Percentiles rank a stretch among this genome's conserved stretches.
These are phyloP conservation scores for Caenorhabditis imperialis DNA, from an alignment of 2,888 invertebrate species.

Conservation along the genomic window DNA sequence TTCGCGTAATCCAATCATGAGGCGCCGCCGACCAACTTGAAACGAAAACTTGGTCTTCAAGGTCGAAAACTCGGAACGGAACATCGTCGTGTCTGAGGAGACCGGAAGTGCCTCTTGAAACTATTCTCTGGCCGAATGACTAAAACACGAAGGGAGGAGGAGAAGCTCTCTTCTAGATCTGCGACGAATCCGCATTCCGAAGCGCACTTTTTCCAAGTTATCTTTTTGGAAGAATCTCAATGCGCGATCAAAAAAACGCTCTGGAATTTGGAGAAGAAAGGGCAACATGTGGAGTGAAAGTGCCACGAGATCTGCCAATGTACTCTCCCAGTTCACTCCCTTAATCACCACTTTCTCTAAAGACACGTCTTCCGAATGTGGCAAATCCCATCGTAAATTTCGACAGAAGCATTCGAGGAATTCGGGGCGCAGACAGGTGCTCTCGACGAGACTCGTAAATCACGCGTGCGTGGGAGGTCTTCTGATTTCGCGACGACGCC, in stretches of 20 bases:
- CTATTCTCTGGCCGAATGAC: constrained; percentile 24
- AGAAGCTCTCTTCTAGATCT: not conserved
- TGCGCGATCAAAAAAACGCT: not conserved
- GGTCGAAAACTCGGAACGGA: constrained; percentile 37
- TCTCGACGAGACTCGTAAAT: constrained; percentile 41
- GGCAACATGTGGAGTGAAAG: no score
- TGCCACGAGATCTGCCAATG: no score
- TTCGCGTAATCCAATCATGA: constrained; percentile 44
- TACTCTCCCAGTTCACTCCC: no score
- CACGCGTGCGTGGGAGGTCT: constrained; percentile 53
- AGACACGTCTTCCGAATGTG: constrained; percentile 6
- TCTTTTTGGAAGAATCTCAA: not conserved
- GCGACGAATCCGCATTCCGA: constrained; percentile 28
- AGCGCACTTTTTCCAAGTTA: constrained; percentile 4
- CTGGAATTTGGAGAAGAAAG: constrained; percentile 16
- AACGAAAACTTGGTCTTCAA: constrained; percentile 38
- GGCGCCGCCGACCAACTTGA: constrained; percentile 27
- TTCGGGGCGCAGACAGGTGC: constrained; percentile 33
- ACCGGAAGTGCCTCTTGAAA: constrained; percentile 46
- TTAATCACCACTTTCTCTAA: constrained; percentile 32
- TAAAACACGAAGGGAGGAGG: constrained; percentile 15
- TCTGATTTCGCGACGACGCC: not conserved
- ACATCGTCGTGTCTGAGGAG: constrained; percentile 24
- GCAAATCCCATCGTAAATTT: constrained; percentile 13
- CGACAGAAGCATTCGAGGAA: constrained; percentile 49